Conservation (phyloP, 2,113 vertebrate genomes). For the Bostrychus sinensis region DNA sequence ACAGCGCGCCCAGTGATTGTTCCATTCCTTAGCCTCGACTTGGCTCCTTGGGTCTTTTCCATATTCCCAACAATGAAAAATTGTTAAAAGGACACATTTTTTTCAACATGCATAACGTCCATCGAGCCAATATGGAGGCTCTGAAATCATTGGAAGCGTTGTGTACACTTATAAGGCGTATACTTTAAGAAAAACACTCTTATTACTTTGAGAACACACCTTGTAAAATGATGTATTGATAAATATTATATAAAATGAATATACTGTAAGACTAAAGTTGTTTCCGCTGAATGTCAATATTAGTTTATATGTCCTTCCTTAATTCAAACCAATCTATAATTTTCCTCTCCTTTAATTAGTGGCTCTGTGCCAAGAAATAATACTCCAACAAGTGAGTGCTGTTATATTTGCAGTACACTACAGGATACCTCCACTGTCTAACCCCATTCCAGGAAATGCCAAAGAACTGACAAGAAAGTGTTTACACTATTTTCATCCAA, state of each 20-base stretch:
- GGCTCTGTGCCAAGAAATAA: not conserved
- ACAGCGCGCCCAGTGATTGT: too few relatives aligned
- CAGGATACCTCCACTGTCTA: not conserved
- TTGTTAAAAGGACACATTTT: too few relatives aligned
- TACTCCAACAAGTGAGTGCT: not conserved
- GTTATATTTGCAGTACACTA: slow-evolving; percentile 2
- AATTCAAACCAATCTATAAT: not conserved
- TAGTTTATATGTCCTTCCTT: not conserved
- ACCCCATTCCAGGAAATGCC: not conserved
- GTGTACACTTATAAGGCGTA: too few relatives aligned
- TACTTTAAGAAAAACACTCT: too few relatives aligned
- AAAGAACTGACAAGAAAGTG: not conserved
- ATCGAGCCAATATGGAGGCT: too few relatives aligned
- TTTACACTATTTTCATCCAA: not conserved
- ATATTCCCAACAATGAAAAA: too few relatives aligned
- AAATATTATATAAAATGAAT: not conserved
- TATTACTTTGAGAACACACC: too few relatives aligned
- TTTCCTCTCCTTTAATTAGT: not conserved
- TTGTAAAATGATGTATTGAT: too few relatives aligned
- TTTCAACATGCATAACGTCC: too few relatives aligned
- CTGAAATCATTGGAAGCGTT: too few relatives aligned
- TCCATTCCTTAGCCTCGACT: too few relatives aligned
- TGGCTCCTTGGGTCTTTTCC: too few relatives aligned
- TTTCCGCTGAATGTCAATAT: not conserved
- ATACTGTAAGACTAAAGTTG: not conserved